Evolutionary conservation across 2,888 invertebrate species (phyloP), one percentile per base, ranked within the genome.

Genomic region (Tipula vernalis): DNA sequence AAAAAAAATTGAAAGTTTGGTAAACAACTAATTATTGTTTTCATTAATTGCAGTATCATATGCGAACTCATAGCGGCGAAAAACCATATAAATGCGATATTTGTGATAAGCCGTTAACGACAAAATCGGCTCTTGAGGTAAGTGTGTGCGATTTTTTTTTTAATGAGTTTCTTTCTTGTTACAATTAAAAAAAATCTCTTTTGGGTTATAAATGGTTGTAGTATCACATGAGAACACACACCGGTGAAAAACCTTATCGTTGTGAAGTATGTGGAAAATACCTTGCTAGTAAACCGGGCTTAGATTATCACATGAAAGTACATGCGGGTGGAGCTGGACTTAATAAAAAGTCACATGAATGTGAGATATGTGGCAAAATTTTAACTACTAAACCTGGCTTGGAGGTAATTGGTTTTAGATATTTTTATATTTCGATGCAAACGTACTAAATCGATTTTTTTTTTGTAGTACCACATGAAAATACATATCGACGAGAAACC

Each of bases 401-500:
- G n/a, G 84, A 84, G 84, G 84, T 84, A 84, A 84, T 36, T 28
- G 28, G 8, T 13, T 5, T 36, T 83, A 3, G 10, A 8, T 39
- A 10, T 44, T 10, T 44, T 44, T 44, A 10, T 12, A 5, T 44
- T 12, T 44, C 44, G 44, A 10, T 12, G 3, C 36, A 71, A 71
- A 28, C 1, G 10, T 28, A 39, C 3, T 10, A 44, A 44, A 44
- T 71, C 15, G 5, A 18, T 71, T 15, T 36, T 83, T 3, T 83
- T 36, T 36, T 36, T 84, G 1, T 41, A 84, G 84, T 84, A 84
- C 84, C 84, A 84, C 39, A 84, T 84, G 84, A 84, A 84, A 84
- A 84, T 84, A 84, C 84, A 84, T 84, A 84, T 84, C 84, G 84
- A 84, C n/a, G 84, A 84, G 39, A 84, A 84, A 84, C 84, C 84